Evolutionary conservation across 2,113 vertebrate species (phyloP), one percentile per base, ranked within the genome.

Genomic region (Cyrtonyx montezumae): DNA sequence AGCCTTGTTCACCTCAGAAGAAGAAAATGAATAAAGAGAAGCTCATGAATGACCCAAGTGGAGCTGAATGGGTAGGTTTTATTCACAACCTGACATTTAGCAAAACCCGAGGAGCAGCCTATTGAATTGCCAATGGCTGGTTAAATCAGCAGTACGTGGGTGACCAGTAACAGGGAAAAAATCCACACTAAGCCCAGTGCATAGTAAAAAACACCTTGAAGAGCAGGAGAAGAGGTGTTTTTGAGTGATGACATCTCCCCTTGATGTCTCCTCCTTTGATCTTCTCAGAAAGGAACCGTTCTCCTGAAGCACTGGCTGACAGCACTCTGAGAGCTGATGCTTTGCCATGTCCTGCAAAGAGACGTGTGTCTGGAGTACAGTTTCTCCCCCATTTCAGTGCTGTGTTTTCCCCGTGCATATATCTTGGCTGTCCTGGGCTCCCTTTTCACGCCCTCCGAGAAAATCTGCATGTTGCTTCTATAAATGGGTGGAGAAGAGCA

Each of bases 361-460:
- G 0, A 70, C 19, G 4, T 65, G 79, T 71, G 45, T 23, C 30
- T 21, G 18, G 81, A n/a, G 25, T 59, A 56, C 1, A 0, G 4
- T 25, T 75, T 30, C 9, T 3, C 11, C 12, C 5, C 23, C 20
- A 4, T 62, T 69, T 73, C 78, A 55, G 0, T 17, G 23, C 34
- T 46, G 77, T 17, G 23, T 42, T 48, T 66, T 23, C 6, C 1
- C 37, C 71, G 17, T 20, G 30, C 62, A 42, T 62, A 11, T 48
- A 66, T 46, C 58, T 66, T 55, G 45, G 58, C 43, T 0, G 0
- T n/a, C 46, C 83, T 68, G 51, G 11, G 45, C 69, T 92, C n/a
- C 53, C 79, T 73, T 58, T 45, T 17, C 70, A 73, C 25, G 0
- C 0, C 0, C 1, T 5, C 79, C 37, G 1, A 3, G 15, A 46